Evolutionary conservation across 2,113 vertebrate genomes (phyloP).

Genomic region (Mustelus asterias): DNA sequence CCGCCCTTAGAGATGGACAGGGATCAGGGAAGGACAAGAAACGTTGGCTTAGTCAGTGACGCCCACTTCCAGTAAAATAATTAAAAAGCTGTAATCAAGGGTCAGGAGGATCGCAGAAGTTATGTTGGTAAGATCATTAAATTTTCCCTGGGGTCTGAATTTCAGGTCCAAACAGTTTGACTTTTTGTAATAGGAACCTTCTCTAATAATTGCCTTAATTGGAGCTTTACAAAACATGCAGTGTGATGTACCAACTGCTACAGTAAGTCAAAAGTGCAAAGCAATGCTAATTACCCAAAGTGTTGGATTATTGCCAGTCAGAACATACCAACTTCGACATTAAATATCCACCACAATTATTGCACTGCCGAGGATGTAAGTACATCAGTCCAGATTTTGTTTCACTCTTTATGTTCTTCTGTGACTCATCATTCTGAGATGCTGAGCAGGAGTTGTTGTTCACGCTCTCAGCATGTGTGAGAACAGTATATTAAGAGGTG

Average conservation of each 20-base stretch:
- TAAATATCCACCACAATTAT: background rate
- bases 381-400: background rate
- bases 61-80: too few species aligned
- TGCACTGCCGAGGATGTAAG: background rate
- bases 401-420: background rate
- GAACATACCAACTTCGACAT: background rate
- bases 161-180: background rate
- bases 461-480: background rate
- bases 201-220: background rate
- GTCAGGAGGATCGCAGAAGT: background rate
- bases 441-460: background rate
- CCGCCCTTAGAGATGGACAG: too few species aligned
- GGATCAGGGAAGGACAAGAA: too few species aligned
- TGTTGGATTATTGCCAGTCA: constrained; percentile 14
- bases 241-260: background rate
- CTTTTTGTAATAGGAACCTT: background rate
- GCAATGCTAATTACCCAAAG: background rate
- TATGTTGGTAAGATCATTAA: background rate
- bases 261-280: background rate
- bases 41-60: too few species aligned
- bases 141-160: background rate
- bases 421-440: background rate
- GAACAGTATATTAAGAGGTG: background rate
- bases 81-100: background rate
- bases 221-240: background rate